phyloP scores from a whole-genome alignment of 1,140 invertebrate genomes.

The Pseudachorutes palmiensis region DNA sequence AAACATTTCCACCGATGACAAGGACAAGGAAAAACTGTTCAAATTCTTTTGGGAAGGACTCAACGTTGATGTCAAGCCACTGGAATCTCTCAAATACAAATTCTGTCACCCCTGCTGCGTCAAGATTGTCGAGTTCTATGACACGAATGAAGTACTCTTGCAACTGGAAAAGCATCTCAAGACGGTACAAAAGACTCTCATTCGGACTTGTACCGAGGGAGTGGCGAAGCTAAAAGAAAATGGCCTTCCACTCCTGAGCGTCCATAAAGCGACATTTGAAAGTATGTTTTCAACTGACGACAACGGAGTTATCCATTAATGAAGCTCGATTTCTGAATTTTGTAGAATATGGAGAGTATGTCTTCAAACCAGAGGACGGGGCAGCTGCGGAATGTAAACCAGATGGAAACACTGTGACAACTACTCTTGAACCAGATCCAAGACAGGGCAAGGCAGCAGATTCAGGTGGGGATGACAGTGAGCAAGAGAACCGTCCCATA shows the following conservation, averaged over 20 bases:
- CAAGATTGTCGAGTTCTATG: constrained; percentile 14
- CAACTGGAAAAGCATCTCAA: background rate
- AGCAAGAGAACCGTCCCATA: too few species aligned
- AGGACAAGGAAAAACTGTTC: constrained; percentile 14
- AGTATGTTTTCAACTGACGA: too few species aligned
- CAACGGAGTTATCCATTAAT: too few species aligned
- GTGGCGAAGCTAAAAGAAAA: background rate
- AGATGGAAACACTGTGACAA: too few species aligned
- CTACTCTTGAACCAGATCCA: too few species aligned
- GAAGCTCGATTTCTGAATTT: too few species aligned
- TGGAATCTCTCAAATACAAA: background rate
- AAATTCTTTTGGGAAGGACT: constrained; percentile 18
- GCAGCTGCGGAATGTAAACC: too few species aligned
- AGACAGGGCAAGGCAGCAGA: too few species aligned
- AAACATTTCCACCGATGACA: constrained; percentile 14
- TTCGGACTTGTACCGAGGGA: background rate
- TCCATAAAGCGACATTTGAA: background rate
- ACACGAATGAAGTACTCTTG: constrained; percentile 14
- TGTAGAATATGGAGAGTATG: too few species aligned
- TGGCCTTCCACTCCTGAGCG: background rate
- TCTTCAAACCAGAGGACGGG: too few species aligned
- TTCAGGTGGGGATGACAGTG: too few species aligned
- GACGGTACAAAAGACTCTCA: background rate
- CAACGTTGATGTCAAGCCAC: constrained; percentile 21
- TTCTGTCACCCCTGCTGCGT: constrained; percentile 10